phyloP scores from a whole-genome alignment of 2,113 vertebrate species.

The Mugil cephalus region DNA sequence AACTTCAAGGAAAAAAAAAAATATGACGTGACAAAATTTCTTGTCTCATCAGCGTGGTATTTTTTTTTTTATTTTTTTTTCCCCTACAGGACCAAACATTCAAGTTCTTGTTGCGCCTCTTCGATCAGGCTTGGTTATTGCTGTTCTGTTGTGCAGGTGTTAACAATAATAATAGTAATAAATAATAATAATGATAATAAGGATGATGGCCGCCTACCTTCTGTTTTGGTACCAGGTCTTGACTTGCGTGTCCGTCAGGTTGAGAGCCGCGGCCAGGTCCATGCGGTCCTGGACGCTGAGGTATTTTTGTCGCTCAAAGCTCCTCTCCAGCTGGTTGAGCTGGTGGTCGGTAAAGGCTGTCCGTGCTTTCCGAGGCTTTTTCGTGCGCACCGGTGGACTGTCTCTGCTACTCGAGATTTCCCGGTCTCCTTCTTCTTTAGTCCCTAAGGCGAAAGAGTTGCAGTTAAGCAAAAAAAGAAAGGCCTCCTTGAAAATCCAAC shows the following conservation, averaged over 20 bases:
- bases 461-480: neutral
- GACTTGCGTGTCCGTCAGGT: slow-evolving; percentile 96
- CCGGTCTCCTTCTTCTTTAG: slow-evolving; percentile 96
- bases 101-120: too few relatives aligned
- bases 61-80: too few relatives aligned
- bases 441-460: slow-evolving; percentile 77
- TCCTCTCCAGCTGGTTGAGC: slow-evolving; percentile 97
- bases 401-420: slow-evolving; percentile 98
- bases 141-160: neutral
- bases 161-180: neutral
- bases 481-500: neutral
- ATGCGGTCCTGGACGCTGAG: slow-evolving; percentile 99
- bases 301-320: slow-evolving; percentile 98
- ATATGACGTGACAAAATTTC: too few relatives aligned
- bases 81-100: too few relatives aligned
- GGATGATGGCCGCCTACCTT: slow-evolving; percentile 79
- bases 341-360: slow-evolving; percentile 99
- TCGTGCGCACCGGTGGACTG: slow-evolving; percentile 93
- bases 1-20: too few relatives aligned
- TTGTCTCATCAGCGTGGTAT: too few relatives aligned
- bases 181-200: neutral
- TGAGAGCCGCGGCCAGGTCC: slow-evolving; percentile 96
- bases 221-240: slow-evolving; percentile 98
- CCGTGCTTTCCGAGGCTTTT: slow-evolving; percentile 97
- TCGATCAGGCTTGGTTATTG: too few relatives aligned